A percentile compares a stretch with the other conserved stretches of the same genome.
phyloP scores from a whole-genome alignment of 2,797 vertebrate species.

The Perodicticus potto region DNA sequence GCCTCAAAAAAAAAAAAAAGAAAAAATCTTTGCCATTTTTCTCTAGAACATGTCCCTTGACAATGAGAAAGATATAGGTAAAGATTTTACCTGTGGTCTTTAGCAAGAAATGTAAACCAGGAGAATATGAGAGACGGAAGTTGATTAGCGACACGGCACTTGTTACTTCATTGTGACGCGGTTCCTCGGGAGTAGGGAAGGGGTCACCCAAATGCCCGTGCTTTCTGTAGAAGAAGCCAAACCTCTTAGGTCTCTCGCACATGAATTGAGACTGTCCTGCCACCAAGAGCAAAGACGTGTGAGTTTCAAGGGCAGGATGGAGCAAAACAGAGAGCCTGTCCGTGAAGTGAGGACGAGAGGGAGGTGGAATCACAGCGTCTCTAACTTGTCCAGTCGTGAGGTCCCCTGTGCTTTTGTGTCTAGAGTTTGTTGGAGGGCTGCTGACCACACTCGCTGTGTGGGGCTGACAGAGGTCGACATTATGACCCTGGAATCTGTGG shows the following conservation, averaged over 20 bases:
- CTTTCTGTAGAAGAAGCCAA: neutral
- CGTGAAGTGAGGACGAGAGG: neutral
- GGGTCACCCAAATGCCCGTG: neutral
- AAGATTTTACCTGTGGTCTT: neutral
- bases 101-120: neutral
- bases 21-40: neutral
- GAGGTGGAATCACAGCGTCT: neutral
- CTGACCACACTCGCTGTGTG: neutral
- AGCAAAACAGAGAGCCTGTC: neutral
- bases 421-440: neutral
- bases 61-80: conserved; percentile 4
- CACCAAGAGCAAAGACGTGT: neutral
- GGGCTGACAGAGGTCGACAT: conserved; percentile 23
- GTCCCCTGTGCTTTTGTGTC: neutral
- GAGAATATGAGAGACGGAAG: neutral
- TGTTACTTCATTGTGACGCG: neutral
- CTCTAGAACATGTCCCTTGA: conserved; percentile 7
- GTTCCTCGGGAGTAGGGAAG: neutral
- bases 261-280: neutral
- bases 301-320: neutral
- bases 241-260: neutral
- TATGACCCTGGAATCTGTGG: neutral
- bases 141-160: neutral
- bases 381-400: neutral
- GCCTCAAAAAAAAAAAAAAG: no score